Evolutionary conservation across 2,888 invertebrate species (phyloP), one percentile per base, ranked within the genome.

Genomic region (Lithophane socia): DNA sequence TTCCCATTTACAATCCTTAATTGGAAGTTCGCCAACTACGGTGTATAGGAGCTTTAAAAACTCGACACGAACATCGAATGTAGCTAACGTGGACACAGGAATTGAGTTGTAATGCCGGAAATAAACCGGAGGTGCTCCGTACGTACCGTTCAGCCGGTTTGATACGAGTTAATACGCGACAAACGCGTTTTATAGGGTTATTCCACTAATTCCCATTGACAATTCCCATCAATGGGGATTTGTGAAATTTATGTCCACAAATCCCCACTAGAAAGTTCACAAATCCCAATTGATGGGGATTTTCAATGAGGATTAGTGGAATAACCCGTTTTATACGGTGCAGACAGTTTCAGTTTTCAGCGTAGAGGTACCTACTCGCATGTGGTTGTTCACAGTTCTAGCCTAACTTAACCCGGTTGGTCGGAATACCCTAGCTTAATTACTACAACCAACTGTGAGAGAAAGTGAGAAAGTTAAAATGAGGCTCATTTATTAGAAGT

Each of bases 41-140:
- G 29, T 18, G 18, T 47, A 52, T 18, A 58, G 29, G 5, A 71
- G 52, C 60, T 77, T 82, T 75, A 79, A 79, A 86, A 78, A 60
- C 47, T 72, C 49, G 24, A 42, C 37, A 72, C 54, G 75, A 69
- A 70, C 60, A 80, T 82, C 67, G 78, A 74, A 75, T 77, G 82
- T 29, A 70, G 71, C 75, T 68, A 82, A 71, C 74, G 54, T 66
- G 73, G 83, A 85, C 77, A 75, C 85, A 75, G 89, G 82, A 87
- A 87, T 77, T 29, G 83, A 66, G 44, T 49, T 66, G 78, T 82
- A 82, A 87, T 73, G 52, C 74, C 79, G 89, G 89, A 89, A 89
- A 79, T 87, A 79, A 87, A 72, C 63, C 70, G 72, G 70, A 63
- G 56, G 52, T 44, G 60, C 56, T 70, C 60, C 49, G 63, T 24